A percentile compares a stretch with the other conserved stretches of the same genome.
These are phyloP conservation scores for Sebastes nivosus DNA, from an alignment of 2,797 vertebrate genomes.

Conservation along the genomic window DNA sequence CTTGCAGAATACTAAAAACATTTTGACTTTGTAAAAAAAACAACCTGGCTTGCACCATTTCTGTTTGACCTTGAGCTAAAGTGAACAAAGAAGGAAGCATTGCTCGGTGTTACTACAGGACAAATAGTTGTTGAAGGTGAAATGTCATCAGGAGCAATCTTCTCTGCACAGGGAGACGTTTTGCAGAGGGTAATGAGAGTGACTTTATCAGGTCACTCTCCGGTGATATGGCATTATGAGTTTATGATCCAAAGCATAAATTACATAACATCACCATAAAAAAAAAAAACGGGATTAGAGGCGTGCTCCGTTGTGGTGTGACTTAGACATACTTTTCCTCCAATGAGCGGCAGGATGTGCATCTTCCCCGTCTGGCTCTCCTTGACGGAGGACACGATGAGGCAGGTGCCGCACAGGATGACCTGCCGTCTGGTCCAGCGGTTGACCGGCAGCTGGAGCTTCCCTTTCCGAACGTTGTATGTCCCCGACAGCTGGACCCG, in stretches of 20 bases:
- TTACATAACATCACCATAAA: slow-evolving; percentile 12
- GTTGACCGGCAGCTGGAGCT: slow-evolving; percentile 97
- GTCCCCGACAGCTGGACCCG: slow-evolving; percentile 95
- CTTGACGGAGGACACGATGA: slow-evolving; percentile 97
- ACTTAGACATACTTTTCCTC: slow-evolving; percentile 90
- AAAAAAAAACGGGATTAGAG: not conserved
- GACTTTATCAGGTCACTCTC: slow-evolving; percentile 28
- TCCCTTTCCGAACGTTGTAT: slow-evolving; percentile 97
- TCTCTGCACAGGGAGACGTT: slow-evolving; percentile 11
- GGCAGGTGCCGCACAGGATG: slow-evolving; percentile 96
- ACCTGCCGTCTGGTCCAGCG: slow-evolving; percentile 96
- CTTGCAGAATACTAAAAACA: not conserved
- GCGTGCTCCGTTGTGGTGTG: not conserved
- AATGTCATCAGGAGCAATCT: slow-evolving; percentile 17
- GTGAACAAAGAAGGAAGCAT: slow-evolving; percentile 23
- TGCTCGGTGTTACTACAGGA: slow-evolving; percentile 26
- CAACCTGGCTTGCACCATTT: slow-evolving; percentile 4
- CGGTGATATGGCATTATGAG: slow-evolving; percentile 16
- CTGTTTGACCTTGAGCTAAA: slow-evolving; percentile 37
- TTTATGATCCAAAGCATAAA: slow-evolving; percentile 36
- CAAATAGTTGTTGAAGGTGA: slow-evolving; percentile 33
- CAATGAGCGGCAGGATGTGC: slow-evolving; percentile 97
- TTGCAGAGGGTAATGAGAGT: slow-evolving; percentile 17
- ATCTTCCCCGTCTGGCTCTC: slow-evolving; percentile 96
- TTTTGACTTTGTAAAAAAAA: not conserved